phyloP scores from a whole-genome alignment of 2,113 vertebrate species.

The Heterocephalus glaber region DNA sequence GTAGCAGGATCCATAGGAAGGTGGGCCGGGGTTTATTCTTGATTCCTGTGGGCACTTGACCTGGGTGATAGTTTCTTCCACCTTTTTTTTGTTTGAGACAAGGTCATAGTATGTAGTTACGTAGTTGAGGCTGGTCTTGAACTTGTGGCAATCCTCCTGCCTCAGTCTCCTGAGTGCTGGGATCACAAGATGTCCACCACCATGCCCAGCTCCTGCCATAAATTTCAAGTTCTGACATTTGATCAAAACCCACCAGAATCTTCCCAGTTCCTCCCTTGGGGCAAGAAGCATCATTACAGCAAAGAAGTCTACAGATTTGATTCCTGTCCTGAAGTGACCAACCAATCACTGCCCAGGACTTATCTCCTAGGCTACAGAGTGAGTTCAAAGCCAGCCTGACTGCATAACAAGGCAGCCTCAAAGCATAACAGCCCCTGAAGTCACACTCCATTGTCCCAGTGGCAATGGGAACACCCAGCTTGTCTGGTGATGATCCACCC shows the following conservation, averaged over 20 bases:
- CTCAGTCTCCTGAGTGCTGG: background rate
- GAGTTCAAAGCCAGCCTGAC: background rate
- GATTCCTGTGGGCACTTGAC: background rate
- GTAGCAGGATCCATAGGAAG: background rate
- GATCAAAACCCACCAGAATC: background rate
- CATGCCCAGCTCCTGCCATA: background rate
- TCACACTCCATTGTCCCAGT: background rate
- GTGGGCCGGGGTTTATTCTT: background rate
- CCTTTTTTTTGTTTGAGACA: background rate
- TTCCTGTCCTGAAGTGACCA: background rate
- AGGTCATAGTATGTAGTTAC: background rate
- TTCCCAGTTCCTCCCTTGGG: background rate
- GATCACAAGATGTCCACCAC: background rate
- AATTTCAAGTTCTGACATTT: background rate
- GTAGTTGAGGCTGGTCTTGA: background rate
- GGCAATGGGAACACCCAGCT: background rate
- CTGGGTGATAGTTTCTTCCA: background rate
- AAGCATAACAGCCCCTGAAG: background rate
- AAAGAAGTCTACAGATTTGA: background rate
- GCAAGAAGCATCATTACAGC: background rate
- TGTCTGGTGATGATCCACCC: background rate
- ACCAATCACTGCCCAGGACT: background rate
- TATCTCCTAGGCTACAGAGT: background rate
- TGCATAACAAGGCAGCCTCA: background rate
- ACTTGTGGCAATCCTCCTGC: background rate